Evolutionary conservation across 2,113 vertebrate species (phyloP), one percentile per base, ranked within the genome.

Genomic region (Hypanus sabinus): DNA sequence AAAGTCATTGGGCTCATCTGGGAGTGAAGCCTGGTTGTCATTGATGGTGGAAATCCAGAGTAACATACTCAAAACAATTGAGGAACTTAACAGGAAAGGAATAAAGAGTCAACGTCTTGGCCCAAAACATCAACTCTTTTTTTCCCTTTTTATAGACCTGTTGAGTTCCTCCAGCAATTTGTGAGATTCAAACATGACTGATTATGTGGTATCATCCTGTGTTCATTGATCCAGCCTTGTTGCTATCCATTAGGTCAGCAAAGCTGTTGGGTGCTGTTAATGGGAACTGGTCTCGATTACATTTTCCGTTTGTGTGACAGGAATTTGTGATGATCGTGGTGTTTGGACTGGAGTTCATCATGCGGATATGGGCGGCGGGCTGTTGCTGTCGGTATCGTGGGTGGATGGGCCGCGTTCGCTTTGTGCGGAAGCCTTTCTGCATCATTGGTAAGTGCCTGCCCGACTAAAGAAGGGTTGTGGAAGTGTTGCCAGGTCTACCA

Each of bases 321-420:
- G 99, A 99, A 96, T 99, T 98, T 96, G 98, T 99, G 96, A 99
- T 99, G 99, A 99, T 99, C 91, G 98, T 99, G 95, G 98, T 99
- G 96, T 99, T 99, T 95, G 99, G 99, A 95, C 95, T 99, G 97
- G 99, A 99, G 96, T 99, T 98, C 96, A 98, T 99, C 95, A 95
- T 98, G 95, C 97, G 99, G 27, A 98, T 99, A 96, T 99, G 99
- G 99, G 99, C 99, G 10, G 98, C 99, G 5, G 99, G 99, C 90
- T 99, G 99, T 97, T 98, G 97, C 95, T 98, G 97, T 96, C 98
- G 98, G 14, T 99, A 99, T 94, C 96, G 99, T 96, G 99, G 99
- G 96, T 99, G 98, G 98, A 98, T 98, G 96, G 99, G 98, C 94
- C 97, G 99, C 12, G 95, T 99, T 91, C 97, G 99, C 94, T 99